phyloP scores from a whole-genome alignment of 2,113 vertebrate genomes.

The Pluvialis apricaria region DNA sequence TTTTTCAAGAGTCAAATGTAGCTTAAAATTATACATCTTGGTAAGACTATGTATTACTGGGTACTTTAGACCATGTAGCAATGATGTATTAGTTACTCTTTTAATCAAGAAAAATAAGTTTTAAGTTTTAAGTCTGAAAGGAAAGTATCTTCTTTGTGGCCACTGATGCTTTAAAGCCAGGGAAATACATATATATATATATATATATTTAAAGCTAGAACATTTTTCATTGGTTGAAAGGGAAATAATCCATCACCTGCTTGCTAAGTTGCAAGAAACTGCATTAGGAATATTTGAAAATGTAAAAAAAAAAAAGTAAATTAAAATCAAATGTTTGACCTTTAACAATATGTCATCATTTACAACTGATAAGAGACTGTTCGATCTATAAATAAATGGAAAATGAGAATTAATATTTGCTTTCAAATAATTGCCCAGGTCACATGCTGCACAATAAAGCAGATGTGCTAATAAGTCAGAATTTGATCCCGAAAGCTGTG shows the following conservation, averaged over 20 bases:
- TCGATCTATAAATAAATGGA: neutral
- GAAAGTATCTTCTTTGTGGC: neutral
- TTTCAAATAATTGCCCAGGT: neutral
- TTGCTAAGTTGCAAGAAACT: neutral
- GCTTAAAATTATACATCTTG: neutral
- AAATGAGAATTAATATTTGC: neutral
- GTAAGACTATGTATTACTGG: neutral
- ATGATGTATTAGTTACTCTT: neutral
- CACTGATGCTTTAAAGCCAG: neutral
- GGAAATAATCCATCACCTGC: neutral
- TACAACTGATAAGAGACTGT: neutral
- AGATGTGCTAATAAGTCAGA: neutral
- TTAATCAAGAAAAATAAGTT: neutral
- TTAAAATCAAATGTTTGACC: neutral
- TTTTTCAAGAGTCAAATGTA: neutral
- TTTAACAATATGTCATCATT: neutral
- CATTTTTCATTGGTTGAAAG: neutral
- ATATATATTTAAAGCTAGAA: neutral
- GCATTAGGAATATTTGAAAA: neutral
- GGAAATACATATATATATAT: neutral
- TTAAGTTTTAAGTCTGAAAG: neutral
- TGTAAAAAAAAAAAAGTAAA: neutral
- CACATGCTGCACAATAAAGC: neutral
- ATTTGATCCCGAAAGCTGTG: neutral
- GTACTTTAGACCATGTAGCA: neutral